Percentiles rank a stretch among this genome's conserved stretches.
Evolutionary conservation across 2,113 vertebrate species (phyloP).

Genomic region (Orientallactaga bullata): DNA sequence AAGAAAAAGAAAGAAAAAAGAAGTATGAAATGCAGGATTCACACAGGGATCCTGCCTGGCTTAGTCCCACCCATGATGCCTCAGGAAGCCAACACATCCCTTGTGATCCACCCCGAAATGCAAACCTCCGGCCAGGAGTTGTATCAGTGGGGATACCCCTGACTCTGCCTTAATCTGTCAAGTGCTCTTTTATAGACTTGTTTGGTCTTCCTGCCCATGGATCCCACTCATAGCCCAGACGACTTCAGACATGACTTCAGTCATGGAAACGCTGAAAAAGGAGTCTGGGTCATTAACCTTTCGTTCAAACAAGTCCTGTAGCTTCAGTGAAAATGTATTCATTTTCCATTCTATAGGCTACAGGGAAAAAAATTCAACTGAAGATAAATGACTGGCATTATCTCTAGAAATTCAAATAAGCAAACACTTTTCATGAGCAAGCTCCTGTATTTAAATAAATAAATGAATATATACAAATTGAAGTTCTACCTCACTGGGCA

Average conservation of each 20-base stretch:
- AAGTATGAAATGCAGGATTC: too few species aligned
- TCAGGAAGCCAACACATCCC: rapidly evolving
- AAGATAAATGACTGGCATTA: neutral
- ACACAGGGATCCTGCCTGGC: neutral
- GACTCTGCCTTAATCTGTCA: neutral
- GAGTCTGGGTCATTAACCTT: neutral
- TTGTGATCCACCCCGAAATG: rapidly evolving
- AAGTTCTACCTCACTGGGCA: constrained; percentile 56
- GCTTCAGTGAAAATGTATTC: neutral
- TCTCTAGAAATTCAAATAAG: neutral
- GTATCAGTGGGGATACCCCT: neutral
- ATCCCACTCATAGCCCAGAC: neutral
- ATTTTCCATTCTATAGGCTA: neutral
- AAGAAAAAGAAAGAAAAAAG: too few species aligned
- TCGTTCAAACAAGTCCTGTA: neutral
- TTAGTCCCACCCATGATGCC: neutral
- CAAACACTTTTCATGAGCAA: neutral
- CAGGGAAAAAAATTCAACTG: neutral
- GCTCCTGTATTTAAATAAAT: constrained; percentile 38
- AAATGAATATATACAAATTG: constrained; percentile 21
- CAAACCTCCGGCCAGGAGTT: rapidly evolving
- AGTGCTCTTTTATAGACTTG: neutral
- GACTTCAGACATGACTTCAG: neutral
- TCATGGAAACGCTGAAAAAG: neutral
- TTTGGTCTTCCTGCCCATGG: neutral